Base-by-base conservation (phyloP, 2,888 invertebrate genomes). In the Ophioninae sp. region DNA sequence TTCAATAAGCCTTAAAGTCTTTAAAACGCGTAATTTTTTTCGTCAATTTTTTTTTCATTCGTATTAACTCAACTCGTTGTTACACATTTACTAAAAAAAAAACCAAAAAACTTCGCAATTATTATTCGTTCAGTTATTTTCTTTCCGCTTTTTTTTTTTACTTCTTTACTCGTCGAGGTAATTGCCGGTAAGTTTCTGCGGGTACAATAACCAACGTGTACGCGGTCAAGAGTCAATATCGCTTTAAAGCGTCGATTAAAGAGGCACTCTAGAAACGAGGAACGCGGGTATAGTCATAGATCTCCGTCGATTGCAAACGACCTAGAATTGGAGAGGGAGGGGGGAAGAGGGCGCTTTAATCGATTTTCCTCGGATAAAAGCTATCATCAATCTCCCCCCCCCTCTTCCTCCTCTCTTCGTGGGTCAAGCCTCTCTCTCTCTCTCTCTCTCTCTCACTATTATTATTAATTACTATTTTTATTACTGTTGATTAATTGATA, bases 201-300 rank as follows among this genome's bases (percentile, higher is more conserved):
- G 67, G 39, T 67, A 67, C 56, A 67, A 23, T 58, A 58, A 61
- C 30, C 39, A 10, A 17, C 22, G 58, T 22, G 44, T 39, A 22
- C 20, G 2, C 22, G 51, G 44, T 23, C 17, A 69, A 51, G 39
- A 69, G 65, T 79, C 59, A 76, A 72, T 67, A 63, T 20, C 61
- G 81, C 56, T 44, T 79, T 82, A 76, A 78, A 79, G 71, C 30
- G 37, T 22, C 84, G 79, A 84, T 84, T 84, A 83, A 84, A 79
- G 82, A 65, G 80, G 80, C 65, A 80, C 73, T 80, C 80, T 13
- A 56, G 73, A 63, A 78, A 51, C 23, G 39, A 39, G 37, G 22
- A 51, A 51, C 30, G n/a, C 58, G 39, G 64, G 64, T 74, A 68
- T 68, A 30, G 20, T 22, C 44, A 13, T n/a, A n/a, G n/a, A n/a